phyloP scores from a whole-genome alignment of 35 echinoderm and acorn worm genomes.

The Acanthaster planci region DNA sequence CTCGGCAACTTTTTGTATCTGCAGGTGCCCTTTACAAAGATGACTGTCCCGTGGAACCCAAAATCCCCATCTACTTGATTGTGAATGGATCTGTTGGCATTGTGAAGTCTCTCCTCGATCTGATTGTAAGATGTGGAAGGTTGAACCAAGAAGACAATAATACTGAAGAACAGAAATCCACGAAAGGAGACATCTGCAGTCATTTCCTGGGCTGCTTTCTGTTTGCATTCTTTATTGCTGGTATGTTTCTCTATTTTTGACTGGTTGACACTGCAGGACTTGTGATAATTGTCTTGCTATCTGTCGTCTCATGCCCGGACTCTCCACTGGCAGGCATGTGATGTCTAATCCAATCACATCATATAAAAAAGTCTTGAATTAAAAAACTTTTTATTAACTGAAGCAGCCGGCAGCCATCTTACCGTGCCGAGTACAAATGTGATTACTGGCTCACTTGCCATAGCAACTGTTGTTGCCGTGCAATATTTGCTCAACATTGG shows the following conservation, averaged over 20 bases:
- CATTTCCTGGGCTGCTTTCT: constrained; percentile 70
- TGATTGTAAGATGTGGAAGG: constrained; percentile 26
- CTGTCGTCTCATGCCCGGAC: too few species aligned
- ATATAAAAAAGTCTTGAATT: too few species aligned
- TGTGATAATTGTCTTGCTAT: too few species aligned
- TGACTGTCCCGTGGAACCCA: constrained; percentile 62
- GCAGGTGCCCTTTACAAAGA: constrained; percentile 72
- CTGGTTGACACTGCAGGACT: too few species aligned
- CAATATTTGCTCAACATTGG: too few species aligned
- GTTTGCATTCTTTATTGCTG: constrained; percentile 90
- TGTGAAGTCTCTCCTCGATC: constrained; percentile 68
- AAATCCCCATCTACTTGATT: constrained; percentile 86
- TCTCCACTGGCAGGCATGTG: too few species aligned
- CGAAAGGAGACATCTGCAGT: constrained; percentile 37
- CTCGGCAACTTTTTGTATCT: not conserved
- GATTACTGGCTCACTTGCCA: too few species aligned
- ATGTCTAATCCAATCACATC: too few species aligned
- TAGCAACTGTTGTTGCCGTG: too few species aligned
- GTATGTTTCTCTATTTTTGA: constrained; percentile 42
- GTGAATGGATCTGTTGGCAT: constrained; percentile 63
- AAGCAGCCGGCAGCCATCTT: too few species aligned
- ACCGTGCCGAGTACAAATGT: too few species aligned
- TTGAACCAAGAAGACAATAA: not conserved
- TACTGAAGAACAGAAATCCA: constrained; percentile 35
- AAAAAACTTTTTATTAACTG: too few species aligned